Evolutionary conservation across 2,888 invertebrate genomes (phyloP).

Genomic region (Troglohyphantes excavatus): DNA sequence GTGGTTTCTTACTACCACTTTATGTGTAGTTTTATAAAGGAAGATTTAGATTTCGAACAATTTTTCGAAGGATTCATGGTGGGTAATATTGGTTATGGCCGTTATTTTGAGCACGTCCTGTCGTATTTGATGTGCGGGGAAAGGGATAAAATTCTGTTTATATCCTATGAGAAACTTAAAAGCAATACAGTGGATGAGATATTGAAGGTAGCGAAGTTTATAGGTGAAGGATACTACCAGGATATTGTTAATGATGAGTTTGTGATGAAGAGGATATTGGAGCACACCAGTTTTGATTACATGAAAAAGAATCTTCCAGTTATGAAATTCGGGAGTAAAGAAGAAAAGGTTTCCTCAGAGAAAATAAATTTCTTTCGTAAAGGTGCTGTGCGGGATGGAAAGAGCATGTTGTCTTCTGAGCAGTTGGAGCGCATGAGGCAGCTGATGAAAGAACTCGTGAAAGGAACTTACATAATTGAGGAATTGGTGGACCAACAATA

Average conservation of each 20-base stretch:
- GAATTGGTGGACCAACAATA: no score
- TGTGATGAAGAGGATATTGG: neutral
- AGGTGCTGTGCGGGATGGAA: constrained; percentile 37
- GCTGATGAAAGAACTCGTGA: no score
- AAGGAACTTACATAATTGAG: no score
- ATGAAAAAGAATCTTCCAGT: constrained; percentile 20
- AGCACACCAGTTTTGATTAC: constrained; percentile 26
- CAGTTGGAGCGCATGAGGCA: no score
- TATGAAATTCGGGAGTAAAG: neutral
- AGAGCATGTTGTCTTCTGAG: neutral
- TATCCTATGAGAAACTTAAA: constrained; percentile 53
- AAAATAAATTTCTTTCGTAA: constrained; percentile 24
- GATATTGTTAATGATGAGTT: neutral
- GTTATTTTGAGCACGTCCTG: constrained; percentile 46
- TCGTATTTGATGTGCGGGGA: constrained; percentile 18
- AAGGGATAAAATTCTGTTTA: constrained; percentile 28
- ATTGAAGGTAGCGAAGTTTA: constrained; percentile 68
- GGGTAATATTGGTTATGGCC: constrained; percentile 33
- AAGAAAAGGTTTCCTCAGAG: neutral
- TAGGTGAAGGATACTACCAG: constrained; percentile 55
- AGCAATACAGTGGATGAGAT: constrained; percentile 12
- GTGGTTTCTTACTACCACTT: constrained; percentile 83
- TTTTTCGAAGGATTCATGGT: constrained; percentile 22
- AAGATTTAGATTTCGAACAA: neutral
- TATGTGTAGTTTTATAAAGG: neutral